phyloP scores from a whole-genome alignment of 2,888 invertebrate genomes.

The Axea sp. region DNA sequence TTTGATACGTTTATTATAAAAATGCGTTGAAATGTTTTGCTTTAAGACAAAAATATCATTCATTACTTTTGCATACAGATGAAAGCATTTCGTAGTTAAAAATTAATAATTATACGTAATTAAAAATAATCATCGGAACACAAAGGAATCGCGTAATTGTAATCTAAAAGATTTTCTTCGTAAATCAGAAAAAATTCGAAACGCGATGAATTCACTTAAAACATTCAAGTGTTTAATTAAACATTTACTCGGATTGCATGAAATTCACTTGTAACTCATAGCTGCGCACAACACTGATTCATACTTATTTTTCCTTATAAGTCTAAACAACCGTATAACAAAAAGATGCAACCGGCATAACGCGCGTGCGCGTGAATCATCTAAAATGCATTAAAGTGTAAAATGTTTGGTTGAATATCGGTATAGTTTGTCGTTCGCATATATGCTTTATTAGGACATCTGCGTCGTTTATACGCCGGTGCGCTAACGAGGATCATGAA shows the following conservation, averaged over 20 bases:
- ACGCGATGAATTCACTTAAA: constrained; percentile 21
- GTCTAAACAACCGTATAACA: constrained; percentile 32
- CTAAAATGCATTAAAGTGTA: constrained; percentile 5
- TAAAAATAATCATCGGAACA: no score
- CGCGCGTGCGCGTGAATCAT: constrained; percentile 11
- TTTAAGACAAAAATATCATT: no score
- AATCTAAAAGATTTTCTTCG: constrained; percentile 1
- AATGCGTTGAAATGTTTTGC: no score
- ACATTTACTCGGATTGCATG: constrained; percentile 46
- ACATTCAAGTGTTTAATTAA: constrained; percentile 36
- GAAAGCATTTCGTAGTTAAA: no score
- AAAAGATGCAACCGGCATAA: constrained; percentile 13
- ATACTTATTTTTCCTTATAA: constrained; percentile 31
- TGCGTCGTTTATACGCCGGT: constrained; percentile 65
- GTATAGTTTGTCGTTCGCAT: constrained; percentile 16
- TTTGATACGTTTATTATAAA: no score
- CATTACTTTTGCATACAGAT: no score
- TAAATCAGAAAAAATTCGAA: constrained; percentile 10
- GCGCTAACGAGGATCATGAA: constrained; percentile 75
- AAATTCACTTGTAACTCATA: constrained; percentile 44
- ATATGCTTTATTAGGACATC: constrained; percentile 65
- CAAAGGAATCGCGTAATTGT: background rate
- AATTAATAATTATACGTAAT: no score
- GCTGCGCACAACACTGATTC: constrained; percentile 30
- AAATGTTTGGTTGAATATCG: constrained; percentile 25